A percentile compares a stretch with the other conserved stretches of the same genome.
Conservation (phyloP, 2,797 vertebrate genomes). For the Dipus sagitta region DNA sequence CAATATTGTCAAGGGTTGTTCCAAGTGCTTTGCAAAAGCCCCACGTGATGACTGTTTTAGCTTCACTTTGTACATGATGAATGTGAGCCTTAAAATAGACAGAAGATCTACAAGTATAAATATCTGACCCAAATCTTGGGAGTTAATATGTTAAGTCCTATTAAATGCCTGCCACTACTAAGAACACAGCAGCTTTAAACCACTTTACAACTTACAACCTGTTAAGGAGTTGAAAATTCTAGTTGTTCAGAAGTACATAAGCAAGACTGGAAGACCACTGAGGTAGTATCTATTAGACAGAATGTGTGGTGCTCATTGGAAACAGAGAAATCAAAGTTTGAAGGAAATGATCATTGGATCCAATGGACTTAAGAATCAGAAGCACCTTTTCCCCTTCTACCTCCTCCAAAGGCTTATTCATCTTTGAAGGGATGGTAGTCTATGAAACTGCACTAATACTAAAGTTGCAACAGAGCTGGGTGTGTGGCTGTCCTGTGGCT, state of each 20-base stretch:
- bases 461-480: not conserved
- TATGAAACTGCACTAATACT: not conserved
- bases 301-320: conserved; percentile 12
- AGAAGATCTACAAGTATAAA: not conserved
- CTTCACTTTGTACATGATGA: not conserved
- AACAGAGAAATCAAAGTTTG: conserved; percentile 5
- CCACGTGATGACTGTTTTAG: not conserved
- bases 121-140: not conserved
- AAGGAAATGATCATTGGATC: conserved; percentile 46
- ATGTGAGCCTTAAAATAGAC: not conserved
- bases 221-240: not conserved
- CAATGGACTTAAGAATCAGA: not conserved
- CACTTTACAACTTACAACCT: not conserved
- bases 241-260: not conserved
- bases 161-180: not conserved
- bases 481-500: not conserved
- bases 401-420: conserved; percentile 27
- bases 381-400: not conserved
- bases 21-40: not conserved
- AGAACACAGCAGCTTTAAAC: not conserved
- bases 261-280: not conserved
- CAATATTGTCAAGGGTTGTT: not conserved
- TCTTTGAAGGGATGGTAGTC: not conserved
- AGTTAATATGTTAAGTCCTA: conserved; percentile 17
- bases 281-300: not conserved